Evolutionary conservation across 2,888 invertebrate genomes (phyloP).

Genomic region (Xanthorhoe spadicearia): DNA sequence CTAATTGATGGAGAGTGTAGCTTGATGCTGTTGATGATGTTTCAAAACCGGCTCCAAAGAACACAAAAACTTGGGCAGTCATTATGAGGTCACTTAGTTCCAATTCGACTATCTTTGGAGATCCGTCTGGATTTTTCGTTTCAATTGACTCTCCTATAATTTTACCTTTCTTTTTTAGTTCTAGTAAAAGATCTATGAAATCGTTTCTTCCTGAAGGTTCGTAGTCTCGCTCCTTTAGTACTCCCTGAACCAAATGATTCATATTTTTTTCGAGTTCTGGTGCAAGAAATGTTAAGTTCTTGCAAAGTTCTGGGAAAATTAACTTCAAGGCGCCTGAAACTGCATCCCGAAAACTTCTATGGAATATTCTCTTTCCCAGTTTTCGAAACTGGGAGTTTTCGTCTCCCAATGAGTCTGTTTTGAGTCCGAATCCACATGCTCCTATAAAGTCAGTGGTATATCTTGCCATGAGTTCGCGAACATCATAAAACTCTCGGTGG

Average conservation of each 20-base stretch:
- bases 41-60: conserved; percentile 65
- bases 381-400: conserved; percentile 60
- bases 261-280: conserved; percentile 52
- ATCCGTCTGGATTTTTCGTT: conserved; percentile 52
- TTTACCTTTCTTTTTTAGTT: conserved; percentile 54
- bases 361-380: conserved; percentile 58
- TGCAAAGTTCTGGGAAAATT: conserved; percentile 53
- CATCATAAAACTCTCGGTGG: conserved; percentile 44
- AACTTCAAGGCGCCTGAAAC: conserved; percentile 52
- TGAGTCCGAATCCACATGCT: conserved; percentile 63
- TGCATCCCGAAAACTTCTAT: conserved; percentile 41
- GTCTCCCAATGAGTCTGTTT: conserved; percentile 58
- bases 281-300: conserved; percentile 48
- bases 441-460: conserved; percentile 67
- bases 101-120: conserved; percentile 47
- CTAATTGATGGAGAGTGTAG: conserved; percentile 64
- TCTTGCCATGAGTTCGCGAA: conserved; percentile 65
- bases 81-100: conserved; percentile 56
- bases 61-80: conserved; percentile 60
- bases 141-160: conserved; percentile 60
- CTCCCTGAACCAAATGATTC: conserved; percentile 53
- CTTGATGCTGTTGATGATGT: conserved; percentile 64
- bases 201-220: conserved; percentile 59
- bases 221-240: conserved; percentile 58
- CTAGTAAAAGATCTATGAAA: conserved; percentile 61